A percentile compares a stretch with the other conserved stretches of the same genome.
Evolutionary conservation across 2,113 vertebrate genomes (phyloP).

Genomic region (Apaloderma vittatum): DNA sequence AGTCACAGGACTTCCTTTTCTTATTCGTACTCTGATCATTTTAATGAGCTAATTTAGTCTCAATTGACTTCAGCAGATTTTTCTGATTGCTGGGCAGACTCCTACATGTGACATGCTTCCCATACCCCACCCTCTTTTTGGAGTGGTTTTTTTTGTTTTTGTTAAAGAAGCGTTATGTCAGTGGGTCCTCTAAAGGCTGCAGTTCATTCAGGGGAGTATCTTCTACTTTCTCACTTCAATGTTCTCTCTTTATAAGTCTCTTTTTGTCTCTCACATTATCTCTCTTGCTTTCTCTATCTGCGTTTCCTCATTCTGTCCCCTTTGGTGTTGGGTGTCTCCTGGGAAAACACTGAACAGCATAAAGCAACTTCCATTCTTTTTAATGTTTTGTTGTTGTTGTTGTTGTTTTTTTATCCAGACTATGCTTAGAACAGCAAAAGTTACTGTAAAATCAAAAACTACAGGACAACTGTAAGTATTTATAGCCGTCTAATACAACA

Average conservation of each 20-base stretch:
- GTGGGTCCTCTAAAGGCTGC: neutral
- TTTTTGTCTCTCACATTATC: neutral
- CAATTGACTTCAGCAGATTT: slow-evolving; percentile 35
- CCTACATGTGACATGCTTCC: neutral
- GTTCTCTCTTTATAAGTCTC: neutral
- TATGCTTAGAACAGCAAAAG: neutral
- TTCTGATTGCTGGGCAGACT: slow-evolving; percentile 4
- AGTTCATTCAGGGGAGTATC: neutral
- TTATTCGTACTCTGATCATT: neutral
- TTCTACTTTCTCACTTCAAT: neutral
- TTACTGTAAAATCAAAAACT: neutral
- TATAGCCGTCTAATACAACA: neutral
- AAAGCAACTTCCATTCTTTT: neutral
- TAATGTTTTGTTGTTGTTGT: neutral
- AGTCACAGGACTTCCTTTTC: neutral
- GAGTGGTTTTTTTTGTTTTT: neutral
- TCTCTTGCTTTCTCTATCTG: neutral
- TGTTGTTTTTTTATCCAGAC: neutral
- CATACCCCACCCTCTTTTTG: rapidly evolving
- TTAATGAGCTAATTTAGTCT: slow-evolving; percentile 50
- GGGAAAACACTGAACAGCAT: neutral
- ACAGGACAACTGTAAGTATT: neutral
- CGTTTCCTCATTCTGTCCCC: neutral
- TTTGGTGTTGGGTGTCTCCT: neutral
- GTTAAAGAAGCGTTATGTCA: neutral